Percentiles rank a stretch among this genome's conserved stretches.
phyloP scores from a whole-genome alignment of 2,888 invertebrate species.

The Parasteatoda lunata region DNA sequence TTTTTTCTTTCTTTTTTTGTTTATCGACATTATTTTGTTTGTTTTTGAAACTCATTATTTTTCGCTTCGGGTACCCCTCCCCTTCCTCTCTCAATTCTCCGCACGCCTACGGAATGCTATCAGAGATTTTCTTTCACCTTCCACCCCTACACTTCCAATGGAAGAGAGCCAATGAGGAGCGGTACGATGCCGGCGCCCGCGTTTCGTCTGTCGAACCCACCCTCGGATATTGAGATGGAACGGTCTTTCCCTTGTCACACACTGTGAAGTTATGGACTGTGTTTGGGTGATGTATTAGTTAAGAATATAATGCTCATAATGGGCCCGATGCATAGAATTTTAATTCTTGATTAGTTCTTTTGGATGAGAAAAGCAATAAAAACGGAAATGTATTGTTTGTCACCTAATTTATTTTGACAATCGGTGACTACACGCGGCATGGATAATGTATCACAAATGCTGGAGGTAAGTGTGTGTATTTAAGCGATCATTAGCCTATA shows the following conservation, averaged over 20 bases:
- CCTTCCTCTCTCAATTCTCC: background rate
- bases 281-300: constrained; percentile 62
- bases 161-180: background rate
- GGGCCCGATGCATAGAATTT: background rate
- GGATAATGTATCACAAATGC: background rate
- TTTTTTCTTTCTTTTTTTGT: background rate
- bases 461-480: constrained; percentile 42
- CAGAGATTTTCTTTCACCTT: constrained; percentile 2
- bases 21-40: background rate
- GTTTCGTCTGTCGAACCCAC: constrained; percentile 21
- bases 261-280: constrained; percentile 54
- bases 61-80: background rate
- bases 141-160: background rate
- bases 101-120: constrained; percentile 5
- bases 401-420: too few species aligned
- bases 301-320: constrained; percentile 23
- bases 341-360: background rate
- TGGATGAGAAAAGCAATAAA: background rate
- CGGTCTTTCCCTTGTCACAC: constrained; percentile 64
- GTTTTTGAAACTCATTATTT: background rate
- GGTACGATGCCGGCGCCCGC: background rate
- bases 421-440: background rate
- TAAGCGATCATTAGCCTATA: constrained; percentile 63
- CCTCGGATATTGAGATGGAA: constrained; percentile 58
- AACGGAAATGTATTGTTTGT: background rate